Base-by-base conservation (phyloP, 1,140 invertebrate genomes). In the Achroia grisella region DNA sequence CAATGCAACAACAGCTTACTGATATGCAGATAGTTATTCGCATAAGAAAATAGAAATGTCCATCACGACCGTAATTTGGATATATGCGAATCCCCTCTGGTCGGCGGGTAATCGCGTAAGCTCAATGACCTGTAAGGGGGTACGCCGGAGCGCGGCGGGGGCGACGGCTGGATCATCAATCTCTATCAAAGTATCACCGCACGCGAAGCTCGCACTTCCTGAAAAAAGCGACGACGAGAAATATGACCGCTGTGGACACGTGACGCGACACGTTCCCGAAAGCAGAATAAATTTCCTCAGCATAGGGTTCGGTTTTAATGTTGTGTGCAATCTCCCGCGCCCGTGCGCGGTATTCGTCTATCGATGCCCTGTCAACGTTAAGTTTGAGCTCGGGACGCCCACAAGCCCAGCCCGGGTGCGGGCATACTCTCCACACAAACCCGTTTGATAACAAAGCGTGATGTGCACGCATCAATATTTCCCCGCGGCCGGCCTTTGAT, bases 31-130 rank as follows among this genome's bases (percentile, higher is more conserved):
- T 71, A 65, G 63, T 65, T 67, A 67, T 70, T 58, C 56, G 46
- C 52, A 47, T 77, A 77, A 77, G 74, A n/a, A n/a, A n/a, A n/a
- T n/a, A n/a, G n/a, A 73, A 76, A 77, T 75, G 76, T 80, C 76
- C 71, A 72, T 83, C 74, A 77, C 47, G 41, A 40, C 53, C 54
- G 65, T 79, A 83, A 83, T 83, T 83, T 80, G 76, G 73, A 80
- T 83, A 79, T 83, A 83, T 83, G 71, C 69, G 73, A 70, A 70
- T 68, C 64, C 68, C 62, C 69, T 57, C 48, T 58, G 65, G 48
- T 45, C 51, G 17, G 6, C 17, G 53, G 39, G 56, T 75, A 71
- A 75, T 74, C 71, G 69, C 53, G 60, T 72, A 63, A 74, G 63
- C 70, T 62, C 62, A 62, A 65, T 66, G 62, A 70, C 62, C 68